These are phyloP conservation scores for Thryonomys swinderianus DNA, from an alignment of 2,113 vertebrate species.

Conservation along the genomic window DNA sequence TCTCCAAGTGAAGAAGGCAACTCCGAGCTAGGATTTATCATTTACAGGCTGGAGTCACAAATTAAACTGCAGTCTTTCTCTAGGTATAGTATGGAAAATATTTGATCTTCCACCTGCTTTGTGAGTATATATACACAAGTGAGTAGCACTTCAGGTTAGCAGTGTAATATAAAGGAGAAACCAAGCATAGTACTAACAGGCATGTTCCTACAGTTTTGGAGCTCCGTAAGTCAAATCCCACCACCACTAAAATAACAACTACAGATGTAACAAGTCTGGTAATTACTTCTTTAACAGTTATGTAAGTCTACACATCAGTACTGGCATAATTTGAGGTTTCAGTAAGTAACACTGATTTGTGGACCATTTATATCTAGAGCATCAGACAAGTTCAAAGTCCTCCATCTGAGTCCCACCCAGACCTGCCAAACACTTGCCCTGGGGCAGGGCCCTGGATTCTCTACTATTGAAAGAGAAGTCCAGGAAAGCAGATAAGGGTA, in stretches of 20 bases:
- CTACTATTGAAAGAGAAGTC: background rate
- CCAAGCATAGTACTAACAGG: background rate
- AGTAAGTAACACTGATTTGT: background rate
- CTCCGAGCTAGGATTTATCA: background rate
- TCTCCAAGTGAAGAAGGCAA: background rate
- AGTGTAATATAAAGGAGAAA: background rate
- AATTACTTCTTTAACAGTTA: background rate
- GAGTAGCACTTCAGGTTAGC: background rate
- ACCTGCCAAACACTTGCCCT: background rate
- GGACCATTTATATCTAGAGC: background rate
- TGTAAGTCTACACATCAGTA: background rate
- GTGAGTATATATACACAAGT: background rate
- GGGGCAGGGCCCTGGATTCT: background rate
- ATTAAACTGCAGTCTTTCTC: background rate
- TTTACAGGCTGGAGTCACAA: background rate
- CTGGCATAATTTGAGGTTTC: background rate
- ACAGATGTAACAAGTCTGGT: background rate
- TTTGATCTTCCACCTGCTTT: background rate
- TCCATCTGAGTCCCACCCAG: background rate
- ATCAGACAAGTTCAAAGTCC: background rate
- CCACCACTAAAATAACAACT: background rate
- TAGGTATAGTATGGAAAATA: background rate
- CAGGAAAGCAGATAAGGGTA: background rate
- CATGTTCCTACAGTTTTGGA: background rate
- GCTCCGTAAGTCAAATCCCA: background rate